A percentile compares a stretch with the other conserved stretches of the same genome.
Evolutionary conservation across 2,888 invertebrate species (phyloP).

Genomic region (Drosophila yooni): DNA sequence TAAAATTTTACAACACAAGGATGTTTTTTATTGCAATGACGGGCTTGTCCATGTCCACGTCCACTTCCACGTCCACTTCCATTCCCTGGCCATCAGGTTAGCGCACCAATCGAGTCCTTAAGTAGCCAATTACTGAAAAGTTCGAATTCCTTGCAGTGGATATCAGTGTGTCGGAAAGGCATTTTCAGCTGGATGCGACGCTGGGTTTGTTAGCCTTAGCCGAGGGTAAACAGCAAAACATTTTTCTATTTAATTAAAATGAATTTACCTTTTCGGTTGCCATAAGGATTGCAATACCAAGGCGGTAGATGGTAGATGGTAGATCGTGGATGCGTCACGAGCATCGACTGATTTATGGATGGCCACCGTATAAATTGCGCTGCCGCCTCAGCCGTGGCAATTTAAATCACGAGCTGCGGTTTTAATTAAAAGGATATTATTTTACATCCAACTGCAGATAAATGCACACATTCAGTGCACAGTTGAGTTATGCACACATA

Average conservation of each 20-base stretch:
- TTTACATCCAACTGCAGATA: slow-evolving; percentile 78
- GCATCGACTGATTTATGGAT: slow-evolving; percentile 71
- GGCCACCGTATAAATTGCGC: slow-evolving; percentile 70
- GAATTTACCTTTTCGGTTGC: slow-evolving; percentile 71
- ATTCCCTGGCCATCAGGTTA: slow-evolving; percentile 19
- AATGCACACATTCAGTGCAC: slow-evolving; percentile 54
- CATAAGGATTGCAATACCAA: slow-evolving; percentile 9
- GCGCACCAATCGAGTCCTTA: slow-evolving; percentile 71
- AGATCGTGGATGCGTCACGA: slow-evolving; percentile 25
- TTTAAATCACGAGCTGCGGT: slow-evolving; percentile 78
- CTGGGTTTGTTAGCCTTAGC: slow-evolving; percentile 58
- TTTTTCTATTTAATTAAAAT: slow-evolving; percentile 81
- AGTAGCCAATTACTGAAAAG: slow-evolving; percentile 78
- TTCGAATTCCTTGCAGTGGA: slow-evolving; percentile 68
- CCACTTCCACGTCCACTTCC: slow-evolving; percentile 14
- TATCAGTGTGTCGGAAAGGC: slow-evolving; percentile 51
- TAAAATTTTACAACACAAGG: slow-evolving; percentile 80
- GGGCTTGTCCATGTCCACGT: slow-evolving; percentile 13
- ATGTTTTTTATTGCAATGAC: slow-evolving; percentile 77
- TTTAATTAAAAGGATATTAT: slow-evolving; percentile 81
- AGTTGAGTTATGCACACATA: slow-evolving; percentile 16
- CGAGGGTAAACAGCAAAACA: slow-evolving; percentile 71
- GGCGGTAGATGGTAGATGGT: not conserved
- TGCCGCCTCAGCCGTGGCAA: slow-evolving; percentile 58
- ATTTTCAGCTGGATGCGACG: slow-evolving; percentile 16